A percentile compares a stretch with the other conserved stretches of the same genome.
Evolutionary conservation across 2,888 invertebrate genomes (phyloP).

Genomic region (Pinctada fucata): DNA sequence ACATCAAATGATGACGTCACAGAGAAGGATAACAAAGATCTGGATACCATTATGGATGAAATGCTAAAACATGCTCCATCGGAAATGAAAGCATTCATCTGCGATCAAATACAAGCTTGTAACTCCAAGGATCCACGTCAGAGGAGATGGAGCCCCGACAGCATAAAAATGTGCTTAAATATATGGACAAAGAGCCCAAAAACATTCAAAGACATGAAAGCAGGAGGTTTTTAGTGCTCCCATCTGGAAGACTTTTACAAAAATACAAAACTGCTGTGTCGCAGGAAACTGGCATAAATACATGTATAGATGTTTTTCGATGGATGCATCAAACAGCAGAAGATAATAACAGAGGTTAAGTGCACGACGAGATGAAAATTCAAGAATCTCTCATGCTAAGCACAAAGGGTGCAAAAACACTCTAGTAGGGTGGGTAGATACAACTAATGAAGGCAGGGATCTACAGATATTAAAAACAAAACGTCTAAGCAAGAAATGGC

Average conservation of each 20-base stretch:
- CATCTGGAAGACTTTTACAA: slow-evolving; percentile 22
- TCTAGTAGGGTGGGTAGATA: slow-evolving; percentile 27
- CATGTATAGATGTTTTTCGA: slow-evolving; percentile 6
- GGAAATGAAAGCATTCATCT: slow-evolving; percentile 14
- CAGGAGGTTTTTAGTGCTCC: slow-evolving; percentile 23
- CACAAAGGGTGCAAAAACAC: too few species aligned
- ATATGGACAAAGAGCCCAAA: slow-evolving; percentile 23
- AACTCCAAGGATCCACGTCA: background rate
- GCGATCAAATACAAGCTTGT: slow-evolving; percentile 22
- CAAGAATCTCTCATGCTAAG: too few species aligned
- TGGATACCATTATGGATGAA: slow-evolving; percentile 5
- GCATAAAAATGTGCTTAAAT: slow-evolving; percentile 29
- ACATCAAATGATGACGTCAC: background rate
- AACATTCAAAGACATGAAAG: slow-evolving; percentile 27
- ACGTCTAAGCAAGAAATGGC: slow-evolving; percentile 3
- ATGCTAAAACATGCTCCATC: slow-evolving; percentile 18
- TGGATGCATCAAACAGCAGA: slow-evolving; percentile 25
- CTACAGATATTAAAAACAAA: slow-evolving; percentile 13
- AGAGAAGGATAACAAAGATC: slow-evolving; percentile 7
- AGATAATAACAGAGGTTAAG: slow-evolving; percentile 23
- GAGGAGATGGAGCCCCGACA: slow-evolving; percentile 23
- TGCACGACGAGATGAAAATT: slow-evolving; percentile 21
- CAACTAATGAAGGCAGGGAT: slow-evolving; percentile 14
- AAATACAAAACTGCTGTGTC: background rate
- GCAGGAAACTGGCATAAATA: slow-evolving; percentile 22